Evolutionary conservation across 2,797 vertebrate species (phyloP).

Genomic region (Anguilla obscura): DNA sequence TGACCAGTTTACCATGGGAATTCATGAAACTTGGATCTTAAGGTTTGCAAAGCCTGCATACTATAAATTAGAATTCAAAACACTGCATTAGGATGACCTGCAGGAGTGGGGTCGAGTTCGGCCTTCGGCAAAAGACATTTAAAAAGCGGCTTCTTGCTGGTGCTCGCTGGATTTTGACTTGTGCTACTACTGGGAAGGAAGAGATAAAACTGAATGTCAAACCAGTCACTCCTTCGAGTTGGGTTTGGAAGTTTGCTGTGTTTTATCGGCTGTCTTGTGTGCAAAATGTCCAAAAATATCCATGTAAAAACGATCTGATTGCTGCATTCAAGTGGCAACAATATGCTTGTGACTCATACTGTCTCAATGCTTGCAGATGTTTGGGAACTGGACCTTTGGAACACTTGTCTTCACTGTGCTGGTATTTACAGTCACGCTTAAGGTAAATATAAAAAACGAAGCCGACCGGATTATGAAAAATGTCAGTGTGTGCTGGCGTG

Average conservation of each 20-base stretch:
- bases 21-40: background rate
- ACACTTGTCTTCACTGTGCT: constrained; percentile 94
- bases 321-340: too few relatives aligned
- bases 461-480: background rate
- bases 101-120: background rate
- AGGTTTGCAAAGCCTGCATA: background rate
- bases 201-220: background rate
- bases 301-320: background rate
- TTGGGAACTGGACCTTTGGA: constrained; percentile 98
- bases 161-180: background rate
- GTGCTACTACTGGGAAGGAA: background rate
- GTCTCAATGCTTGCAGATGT: constrained; percentile 74
- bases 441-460: constrained; percentile 71
- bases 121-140: background rate
- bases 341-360: constrained; percentile 36
- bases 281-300: background rate
- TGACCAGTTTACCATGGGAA: background rate
- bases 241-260: background rate
- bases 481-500: background rate
- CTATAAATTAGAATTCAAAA: background rate
- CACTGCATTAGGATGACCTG: background rate
- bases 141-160: background rate
- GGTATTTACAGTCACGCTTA: constrained; percentile 94
- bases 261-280: background rate
- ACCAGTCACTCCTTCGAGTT: background rate